phyloP scores from a whole-genome alignment of 1,140 invertebrate genomes.

The Hypothenemus hampei region DNA sequence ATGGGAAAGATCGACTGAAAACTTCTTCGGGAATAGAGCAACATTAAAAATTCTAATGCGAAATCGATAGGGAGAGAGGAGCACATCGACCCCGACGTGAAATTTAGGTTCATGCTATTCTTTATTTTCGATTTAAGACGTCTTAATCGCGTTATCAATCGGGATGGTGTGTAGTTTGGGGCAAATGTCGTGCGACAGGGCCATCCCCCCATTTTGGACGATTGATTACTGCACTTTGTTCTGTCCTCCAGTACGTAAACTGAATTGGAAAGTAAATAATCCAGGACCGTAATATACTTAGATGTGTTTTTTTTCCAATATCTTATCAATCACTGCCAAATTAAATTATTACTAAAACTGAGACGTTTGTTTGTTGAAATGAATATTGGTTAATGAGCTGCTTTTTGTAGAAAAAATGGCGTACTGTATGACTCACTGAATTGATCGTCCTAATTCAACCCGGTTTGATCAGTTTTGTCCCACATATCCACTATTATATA shows the following conservation, averaged over 20 bases:
- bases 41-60: constrained; percentile 19
- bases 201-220: constrained; percentile 15
- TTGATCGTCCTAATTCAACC: too few species aligned
- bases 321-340: too few species aligned
- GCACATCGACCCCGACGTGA: constrained; percentile 9
- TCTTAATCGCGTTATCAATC: constrained; percentile 30
- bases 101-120: constrained; percentile 10
- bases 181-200: constrained; percentile 22
- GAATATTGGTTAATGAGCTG: too few species aligned
- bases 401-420: too few species aligned
- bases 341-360: too few species aligned
- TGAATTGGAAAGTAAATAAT: constrained; percentile 16
- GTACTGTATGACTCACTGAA: too few species aligned
- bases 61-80: constrained; percentile 11
- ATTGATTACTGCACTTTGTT: constrained; percentile 29
- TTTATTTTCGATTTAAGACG: constrained; percentile 30
- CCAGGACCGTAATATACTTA: background rate
- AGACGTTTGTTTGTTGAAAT: too few species aligned
- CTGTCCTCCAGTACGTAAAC: constrained; percentile 9
- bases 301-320: too few species aligned
- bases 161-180: constrained; percentile 27
- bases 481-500: background rate
- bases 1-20: too few species aligned
- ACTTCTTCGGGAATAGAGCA: background rate
- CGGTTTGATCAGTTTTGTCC: background rate